A percentile compares a stretch with the other conserved stretches of the same genome.
These are phyloP conservation scores for Eleutherodactylus coqui DNA, from an alignment of 2,797 vertebrate species.

Conservation along the genomic window DNA sequence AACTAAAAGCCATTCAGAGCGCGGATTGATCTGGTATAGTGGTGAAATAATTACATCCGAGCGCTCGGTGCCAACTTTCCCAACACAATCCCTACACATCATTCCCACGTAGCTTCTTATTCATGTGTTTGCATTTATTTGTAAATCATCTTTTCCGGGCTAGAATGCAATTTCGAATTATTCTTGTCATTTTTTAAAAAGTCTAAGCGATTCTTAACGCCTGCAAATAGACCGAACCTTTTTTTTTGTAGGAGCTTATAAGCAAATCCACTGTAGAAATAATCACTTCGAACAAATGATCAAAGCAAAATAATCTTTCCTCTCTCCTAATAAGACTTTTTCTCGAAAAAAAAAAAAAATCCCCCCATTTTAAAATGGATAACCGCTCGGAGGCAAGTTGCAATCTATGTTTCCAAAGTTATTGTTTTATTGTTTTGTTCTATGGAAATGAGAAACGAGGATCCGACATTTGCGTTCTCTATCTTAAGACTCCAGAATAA, in stretches of 20 bases:
- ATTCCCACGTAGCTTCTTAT: conserved; percentile 45
- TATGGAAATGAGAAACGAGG: conserved; percentile 65
- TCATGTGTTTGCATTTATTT: conserved; percentile 63
- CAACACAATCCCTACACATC: conserved; percentile 62
- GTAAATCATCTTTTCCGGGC: conserved; percentile 54
- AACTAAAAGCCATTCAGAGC: conserved; percentile 25
- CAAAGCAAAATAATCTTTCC: conserved; percentile 82
- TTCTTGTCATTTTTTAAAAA: conserved; percentile 65
- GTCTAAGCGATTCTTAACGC: conserved; percentile 66
- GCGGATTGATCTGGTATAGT: not conserved
- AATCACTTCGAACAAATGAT: conserved; percentile 77
- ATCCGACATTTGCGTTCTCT: conserved; percentile 66
- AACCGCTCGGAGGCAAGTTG: conserved; percentile 72
- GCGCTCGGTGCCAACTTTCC: conserved; percentile 59
- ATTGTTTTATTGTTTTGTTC: conserved; percentile 67
- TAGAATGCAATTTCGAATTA: conserved; percentile 68
- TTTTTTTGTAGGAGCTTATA: conserved; percentile 69
- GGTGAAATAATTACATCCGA: conserved; percentile 48
- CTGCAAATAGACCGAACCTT: conserved; percentile 67
- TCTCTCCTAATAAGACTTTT: conserved; percentile 74
- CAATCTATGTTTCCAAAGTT: conserved; percentile 72
- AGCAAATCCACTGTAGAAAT: conserved; percentile 76
- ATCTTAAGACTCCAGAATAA: conserved; percentile 74
- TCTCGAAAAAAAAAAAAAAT: conserved; percentile 66
- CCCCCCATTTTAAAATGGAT: conserved; percentile 75